Conservation (phyloP, 1,140 invertebrate genomes). For the Goniozus legneri region DNA sequence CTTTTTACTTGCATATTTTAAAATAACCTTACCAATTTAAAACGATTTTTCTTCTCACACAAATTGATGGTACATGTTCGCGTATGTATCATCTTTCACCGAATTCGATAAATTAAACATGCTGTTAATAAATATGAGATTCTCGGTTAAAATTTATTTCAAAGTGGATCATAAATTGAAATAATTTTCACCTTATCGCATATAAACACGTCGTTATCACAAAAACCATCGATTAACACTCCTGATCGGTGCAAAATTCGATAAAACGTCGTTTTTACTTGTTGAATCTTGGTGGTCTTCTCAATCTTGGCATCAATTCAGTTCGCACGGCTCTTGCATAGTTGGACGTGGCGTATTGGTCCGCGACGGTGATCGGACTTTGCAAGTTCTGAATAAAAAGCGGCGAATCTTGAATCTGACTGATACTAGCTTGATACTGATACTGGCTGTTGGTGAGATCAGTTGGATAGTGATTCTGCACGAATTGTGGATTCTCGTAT, state of each 20-base stretch:
- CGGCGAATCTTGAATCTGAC: conserved; percentile 37
- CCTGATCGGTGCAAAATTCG: too few relatives aligned
- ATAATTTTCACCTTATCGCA: conserved; percentile 46
- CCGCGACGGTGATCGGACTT: conserved; percentile 36
- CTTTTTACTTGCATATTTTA: too few relatives aligned
- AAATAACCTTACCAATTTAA: too few relatives aligned
- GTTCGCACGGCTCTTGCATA: conserved; percentile 36
- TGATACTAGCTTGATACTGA: conserved; percentile 31
- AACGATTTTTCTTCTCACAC: too few relatives aligned
- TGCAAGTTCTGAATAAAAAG: conserved; percentile 37
- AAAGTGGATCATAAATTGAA: conserved; percentile 53
- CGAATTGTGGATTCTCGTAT: conserved; percentile 35
- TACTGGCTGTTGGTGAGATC: conserved; percentile 34
- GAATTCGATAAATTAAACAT: too few relatives aligned
- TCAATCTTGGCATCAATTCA: conserved; percentile 34
- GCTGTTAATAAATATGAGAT: too few relatives aligned
- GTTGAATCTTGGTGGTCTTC: conserved; percentile 34
- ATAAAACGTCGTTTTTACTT: conserved; percentile 25
- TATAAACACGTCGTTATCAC: too few relatives aligned
- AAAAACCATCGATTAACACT: too few relatives aligned
- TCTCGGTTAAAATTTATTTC: conserved; percentile 53
- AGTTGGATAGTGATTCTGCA: conserved; percentile 31
- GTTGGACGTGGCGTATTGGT: conserved; percentile 37
- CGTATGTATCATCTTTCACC: too few relatives aligned
- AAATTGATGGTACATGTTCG: too few relatives aligned